Conservation (phyloP, 2,113 vertebrate genomes). For the Brienomyrus brachyistius region DNA sequence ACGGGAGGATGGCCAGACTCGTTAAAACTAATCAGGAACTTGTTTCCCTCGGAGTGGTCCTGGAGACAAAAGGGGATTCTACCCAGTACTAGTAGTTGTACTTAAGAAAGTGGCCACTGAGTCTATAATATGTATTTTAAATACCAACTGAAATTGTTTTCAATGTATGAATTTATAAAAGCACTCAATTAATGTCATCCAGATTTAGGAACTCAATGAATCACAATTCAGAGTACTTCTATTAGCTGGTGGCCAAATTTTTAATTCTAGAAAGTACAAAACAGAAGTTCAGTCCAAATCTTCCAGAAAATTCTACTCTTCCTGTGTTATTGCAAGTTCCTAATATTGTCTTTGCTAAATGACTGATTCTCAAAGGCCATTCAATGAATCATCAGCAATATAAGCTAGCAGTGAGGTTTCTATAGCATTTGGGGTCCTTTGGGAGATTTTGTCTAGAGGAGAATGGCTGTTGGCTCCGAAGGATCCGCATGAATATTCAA, state of each 20-base stretch:
- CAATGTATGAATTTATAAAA: background rate
- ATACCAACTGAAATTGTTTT: background rate
- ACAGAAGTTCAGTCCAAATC: background rate
- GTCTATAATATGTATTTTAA: background rate
- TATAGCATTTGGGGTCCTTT: background rate
- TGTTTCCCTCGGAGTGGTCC: background rate
- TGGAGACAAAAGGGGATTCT: background rate
- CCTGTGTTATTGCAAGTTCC: background rate
- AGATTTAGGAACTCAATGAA: background rate
- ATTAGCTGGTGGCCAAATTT: background rate
- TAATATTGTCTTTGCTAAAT: background rate
- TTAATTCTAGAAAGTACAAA: background rate
- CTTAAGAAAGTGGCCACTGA: background rate
- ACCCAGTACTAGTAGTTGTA: background rate
- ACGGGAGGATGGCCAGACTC: background rate
- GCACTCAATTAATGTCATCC: background rate
- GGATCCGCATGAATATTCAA: background rate
- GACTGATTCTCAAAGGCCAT: background rate
- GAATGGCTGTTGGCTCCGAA: background rate
- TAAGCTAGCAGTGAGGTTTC: background rate
- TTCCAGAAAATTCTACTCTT: background rate
- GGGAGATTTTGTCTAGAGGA: background rate
- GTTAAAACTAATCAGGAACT: background rate
- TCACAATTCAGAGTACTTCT: background rate
- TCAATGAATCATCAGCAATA: background rate